Conservation (phyloP, 2,113 vertebrate species). For the Eonycteris spelaea region DNA sequence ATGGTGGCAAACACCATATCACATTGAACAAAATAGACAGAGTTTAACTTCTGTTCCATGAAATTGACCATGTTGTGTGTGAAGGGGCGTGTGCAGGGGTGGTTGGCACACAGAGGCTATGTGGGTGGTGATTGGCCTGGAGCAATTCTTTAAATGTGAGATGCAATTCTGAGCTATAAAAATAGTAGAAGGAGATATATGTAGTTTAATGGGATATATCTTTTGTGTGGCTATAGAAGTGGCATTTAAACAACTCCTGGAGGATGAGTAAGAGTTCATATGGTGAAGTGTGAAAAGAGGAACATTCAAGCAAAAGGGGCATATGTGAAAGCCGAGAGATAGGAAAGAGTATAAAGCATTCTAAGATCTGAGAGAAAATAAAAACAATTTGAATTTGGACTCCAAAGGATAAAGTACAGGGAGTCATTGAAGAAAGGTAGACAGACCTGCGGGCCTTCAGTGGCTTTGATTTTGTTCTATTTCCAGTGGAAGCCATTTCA, state of each 20-base stretch:
- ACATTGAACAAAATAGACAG: background rate
- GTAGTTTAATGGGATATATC: rapidly evolving
- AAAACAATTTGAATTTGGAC: background rate
- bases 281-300: background rate
- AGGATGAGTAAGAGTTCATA: background rate
- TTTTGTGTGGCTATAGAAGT: background rate
- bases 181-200: background rate
- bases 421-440: background rate
- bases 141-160: background rate
- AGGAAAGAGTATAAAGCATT: background rate
- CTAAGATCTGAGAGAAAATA: background rate
- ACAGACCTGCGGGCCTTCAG: background rate
- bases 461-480: background rate
- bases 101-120: rapidly evolving
- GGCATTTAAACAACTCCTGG: background rate
- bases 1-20: background rate
- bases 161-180: background rate
- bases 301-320: background rate
- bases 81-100: too few relatives aligned
- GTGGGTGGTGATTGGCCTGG: background rate
- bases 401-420: background rate
- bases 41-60: background rate
- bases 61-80: background rate
- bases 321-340: background rate
- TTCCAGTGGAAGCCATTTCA: background rate